Percentiles rank a stretch among this genome's conserved stretches.
Evolutionary conservation across 2,888 invertebrate genomes (phyloP).

Genomic region (Cyrtodaria siliqua): DNA sequence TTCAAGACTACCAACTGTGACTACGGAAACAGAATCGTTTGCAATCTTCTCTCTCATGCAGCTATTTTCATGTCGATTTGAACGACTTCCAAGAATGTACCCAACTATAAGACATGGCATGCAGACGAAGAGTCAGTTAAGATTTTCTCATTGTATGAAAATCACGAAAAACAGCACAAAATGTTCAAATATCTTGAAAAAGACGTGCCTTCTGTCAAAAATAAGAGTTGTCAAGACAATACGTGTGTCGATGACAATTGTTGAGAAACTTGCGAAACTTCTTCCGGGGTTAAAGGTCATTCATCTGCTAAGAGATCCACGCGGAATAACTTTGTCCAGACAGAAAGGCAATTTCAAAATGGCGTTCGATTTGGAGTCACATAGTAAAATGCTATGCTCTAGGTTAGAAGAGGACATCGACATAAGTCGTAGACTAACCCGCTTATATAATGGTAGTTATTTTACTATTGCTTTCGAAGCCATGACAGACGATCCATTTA

Average conservation of each 20-base stretch:
- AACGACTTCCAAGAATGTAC: not conserved
- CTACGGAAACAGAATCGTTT: not conserved
- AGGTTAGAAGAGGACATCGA: not conserved
- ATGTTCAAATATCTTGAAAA: not conserved
- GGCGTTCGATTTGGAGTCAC: not conserved
- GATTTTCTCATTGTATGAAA: not conserved
- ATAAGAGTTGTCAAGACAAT: slow-evolving; percentile 25
- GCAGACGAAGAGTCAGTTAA: not conserved
- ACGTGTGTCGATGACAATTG: slow-evolving; percentile 19
- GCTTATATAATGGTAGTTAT: not conserved
- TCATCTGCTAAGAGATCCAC: slow-evolving; percentile 30
- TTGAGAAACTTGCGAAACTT: slow-evolving; percentile 5
- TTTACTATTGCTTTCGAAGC: not conserved
- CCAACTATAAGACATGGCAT: not conserved
- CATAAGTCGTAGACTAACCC: not conserved
- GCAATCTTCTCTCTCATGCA: not conserved
- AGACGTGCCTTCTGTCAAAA: not conserved
- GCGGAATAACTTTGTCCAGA: slow-evolving; percentile 29
- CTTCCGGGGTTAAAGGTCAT: slow-evolving; percentile 30
- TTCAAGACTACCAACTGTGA: no score
- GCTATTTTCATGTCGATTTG: not conserved
- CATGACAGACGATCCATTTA: not conserved
- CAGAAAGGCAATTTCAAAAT: not conserved
- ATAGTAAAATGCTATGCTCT: not conserved
- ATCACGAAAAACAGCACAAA: not conserved